These are phyloP conservation scores for Macrophya alboannulata DNA, from an alignment of 2,888 invertebrate species.

Conservation along the genomic window DNA sequence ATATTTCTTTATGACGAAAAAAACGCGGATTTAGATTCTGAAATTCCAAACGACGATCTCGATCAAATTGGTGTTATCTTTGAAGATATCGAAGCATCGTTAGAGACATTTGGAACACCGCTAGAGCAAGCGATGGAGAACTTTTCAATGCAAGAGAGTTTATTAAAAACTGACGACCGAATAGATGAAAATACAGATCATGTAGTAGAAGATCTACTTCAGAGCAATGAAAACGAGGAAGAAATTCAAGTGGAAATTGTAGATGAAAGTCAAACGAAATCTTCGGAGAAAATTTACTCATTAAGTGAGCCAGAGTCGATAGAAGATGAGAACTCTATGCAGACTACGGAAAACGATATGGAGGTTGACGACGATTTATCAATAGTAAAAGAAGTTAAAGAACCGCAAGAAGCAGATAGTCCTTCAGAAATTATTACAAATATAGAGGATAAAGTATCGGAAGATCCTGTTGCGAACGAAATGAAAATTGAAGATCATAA, in stretches of 20 bases:
- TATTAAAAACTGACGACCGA: conserved; percentile 53
- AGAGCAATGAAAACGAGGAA: conserved; percentile 55
- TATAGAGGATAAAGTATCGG: neutral
- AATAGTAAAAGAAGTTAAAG: neutral
- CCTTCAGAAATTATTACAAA: neutral
- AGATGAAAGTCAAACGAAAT: conserved; percentile 53
- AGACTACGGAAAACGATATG: neutral
- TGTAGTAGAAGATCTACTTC: conserved; percentile 58
- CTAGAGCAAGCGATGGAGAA: conserved; percentile 56
- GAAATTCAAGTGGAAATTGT: conserved; percentile 53
- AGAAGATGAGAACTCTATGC: neutral
- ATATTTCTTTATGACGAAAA: conserved; percentile 10
- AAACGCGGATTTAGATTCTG: conserved; percentile 36
- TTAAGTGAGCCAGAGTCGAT: neutral
- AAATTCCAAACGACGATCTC: conserved; percentile 39
- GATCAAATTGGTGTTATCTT: conserved; percentile 65
- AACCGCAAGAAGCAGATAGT: neutral
- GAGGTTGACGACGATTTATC: neutral
- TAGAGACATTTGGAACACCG: conserved; percentile 67
- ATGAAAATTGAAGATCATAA: neutral
- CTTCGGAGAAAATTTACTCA: neutral
- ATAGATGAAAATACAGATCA: conserved; percentile 63
- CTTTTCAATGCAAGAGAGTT: neutral
- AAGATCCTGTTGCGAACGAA: neutral
- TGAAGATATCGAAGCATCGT: conserved; percentile 67